phyloP scores from a whole-genome alignment of 2,797 vertebrate species.

The Anomalospiza imberbis region DNA sequence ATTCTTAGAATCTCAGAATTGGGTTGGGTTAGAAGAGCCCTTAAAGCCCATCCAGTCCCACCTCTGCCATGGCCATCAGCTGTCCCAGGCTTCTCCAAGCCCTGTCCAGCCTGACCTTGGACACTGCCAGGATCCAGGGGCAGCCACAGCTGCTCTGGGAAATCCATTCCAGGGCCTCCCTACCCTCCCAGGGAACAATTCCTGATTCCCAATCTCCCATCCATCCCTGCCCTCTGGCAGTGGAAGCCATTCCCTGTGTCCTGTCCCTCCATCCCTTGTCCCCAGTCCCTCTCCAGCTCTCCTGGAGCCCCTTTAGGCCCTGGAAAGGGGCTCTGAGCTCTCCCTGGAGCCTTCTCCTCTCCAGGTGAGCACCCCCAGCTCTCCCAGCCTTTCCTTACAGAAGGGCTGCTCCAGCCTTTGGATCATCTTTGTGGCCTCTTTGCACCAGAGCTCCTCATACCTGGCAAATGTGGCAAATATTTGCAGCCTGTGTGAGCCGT shows the following conservation, averaged over 20 bases:
- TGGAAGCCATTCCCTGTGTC: not conserved
- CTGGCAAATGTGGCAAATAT: not conserved
- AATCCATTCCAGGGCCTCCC: not conserved
- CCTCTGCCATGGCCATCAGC: fast-evolving
- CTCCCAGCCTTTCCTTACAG: not conserved
- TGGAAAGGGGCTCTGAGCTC: fast-evolving
- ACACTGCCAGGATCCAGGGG: not conserved
- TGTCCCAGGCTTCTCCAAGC: fast-evolving
- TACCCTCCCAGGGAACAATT: not conserved
- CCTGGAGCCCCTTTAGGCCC: not conserved
- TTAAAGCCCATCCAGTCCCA: fast-evolving
- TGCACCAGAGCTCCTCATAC: not conserved
- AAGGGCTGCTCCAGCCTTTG: not conserved
- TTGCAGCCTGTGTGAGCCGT: not conserved
- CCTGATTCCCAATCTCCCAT: not conserved
- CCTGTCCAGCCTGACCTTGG: fast-evolving
- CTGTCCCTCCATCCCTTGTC: not conserved
- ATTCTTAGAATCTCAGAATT: not conserved
- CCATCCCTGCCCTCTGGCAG: not conserved
- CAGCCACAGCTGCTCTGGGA: not conserved
- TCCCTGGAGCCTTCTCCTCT: not conserved
- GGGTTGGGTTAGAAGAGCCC: not conserved
- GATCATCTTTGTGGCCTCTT: not conserved
- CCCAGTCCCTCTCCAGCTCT: not conserved
- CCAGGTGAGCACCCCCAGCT: not conserved